A percentile compares a stretch with the other conserved stretches of the same genome.
Evolutionary conservation across 2,888 invertebrate genomes (phyloP).

Genomic region (Eupithecia pulchellata): DNA sequence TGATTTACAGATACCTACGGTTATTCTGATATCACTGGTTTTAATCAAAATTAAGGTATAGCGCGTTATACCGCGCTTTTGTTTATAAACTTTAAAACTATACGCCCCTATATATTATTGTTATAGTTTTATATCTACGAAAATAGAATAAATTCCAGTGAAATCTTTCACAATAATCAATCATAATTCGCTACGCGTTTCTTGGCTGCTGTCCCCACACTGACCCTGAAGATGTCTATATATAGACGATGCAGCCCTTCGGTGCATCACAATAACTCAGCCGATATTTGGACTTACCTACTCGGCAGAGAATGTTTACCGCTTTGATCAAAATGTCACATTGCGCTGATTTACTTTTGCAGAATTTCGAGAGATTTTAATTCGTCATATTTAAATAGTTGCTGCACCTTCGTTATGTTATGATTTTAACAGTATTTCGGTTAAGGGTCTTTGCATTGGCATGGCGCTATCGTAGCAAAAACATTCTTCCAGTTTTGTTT

Average conservation of each 20-base stretch:
- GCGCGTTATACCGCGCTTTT: too few species aligned
- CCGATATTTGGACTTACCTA: conserved; percentile 65
- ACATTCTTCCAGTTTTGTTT: too few species aligned
- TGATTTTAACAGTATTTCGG: neutral
- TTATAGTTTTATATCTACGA: too few species aligned
- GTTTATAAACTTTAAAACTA: too few species aligned
- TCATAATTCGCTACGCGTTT: conserved; percentile 78
- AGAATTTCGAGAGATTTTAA: conserved; percentile 12
- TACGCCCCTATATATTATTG: too few species aligned
- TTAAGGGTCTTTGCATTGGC: too few species aligned
- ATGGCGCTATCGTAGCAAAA: too few species aligned
- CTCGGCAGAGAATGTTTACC: conserved; percentile 42
- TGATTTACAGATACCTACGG: neutral
- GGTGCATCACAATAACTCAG: conserved; percentile 66
- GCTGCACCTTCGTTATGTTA: neutral
- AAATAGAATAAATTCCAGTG: conserved; percentile 50
- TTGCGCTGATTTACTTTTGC: conserved; percentile 42
- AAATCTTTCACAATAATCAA: conserved; percentile 67
- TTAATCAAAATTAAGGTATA: neutral
- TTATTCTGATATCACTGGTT: neutral
- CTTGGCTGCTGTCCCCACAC: conserved; percentile 71
- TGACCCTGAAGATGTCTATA: conserved; percentile 75
- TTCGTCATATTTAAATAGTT: neutral
- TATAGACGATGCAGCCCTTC: conserved; percentile 67
- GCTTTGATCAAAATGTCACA: conserved; percentile 46